A percentile compares a stretch with the other conserved stretches of the same genome.
Evolutionary conservation across 64 coral and sea anemone genomes (phyloP).

Genomic region (Orbicella faveolata): DNA sequence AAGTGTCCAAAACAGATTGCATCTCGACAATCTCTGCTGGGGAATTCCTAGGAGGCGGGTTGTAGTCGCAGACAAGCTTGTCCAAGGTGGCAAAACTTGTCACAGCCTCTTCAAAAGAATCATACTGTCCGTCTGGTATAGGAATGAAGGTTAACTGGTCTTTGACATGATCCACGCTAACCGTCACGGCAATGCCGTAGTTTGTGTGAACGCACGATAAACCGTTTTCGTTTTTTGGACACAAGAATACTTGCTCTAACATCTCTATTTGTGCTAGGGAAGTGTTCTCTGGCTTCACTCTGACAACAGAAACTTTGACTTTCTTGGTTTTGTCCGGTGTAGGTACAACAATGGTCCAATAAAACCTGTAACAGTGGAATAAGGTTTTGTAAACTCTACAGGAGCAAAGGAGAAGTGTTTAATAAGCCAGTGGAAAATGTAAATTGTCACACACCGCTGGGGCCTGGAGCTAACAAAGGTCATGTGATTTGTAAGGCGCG

Average conservation of each 20-base stretch:
- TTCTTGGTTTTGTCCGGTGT: slow-evolving; percentile 26
- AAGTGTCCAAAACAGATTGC: neutral
- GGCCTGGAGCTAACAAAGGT: too few relatives aligned
- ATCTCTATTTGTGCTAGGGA: slow-evolving; percentile 47
- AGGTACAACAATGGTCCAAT: slow-evolving; percentile 66
- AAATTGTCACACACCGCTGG: too few relatives aligned
- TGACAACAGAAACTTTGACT: slow-evolving; percentile 66
- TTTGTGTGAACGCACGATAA: slow-evolving; percentile 38
- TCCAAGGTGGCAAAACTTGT: slow-evolving; percentile 67
- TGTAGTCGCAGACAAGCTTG: slow-evolving; percentile 17
- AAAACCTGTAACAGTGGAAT: slow-evolving; percentile 42
- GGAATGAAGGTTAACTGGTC: slow-evolving; percentile 65
- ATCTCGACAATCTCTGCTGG: slow-evolving; percentile 13
- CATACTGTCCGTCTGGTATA: slow-evolving; percentile 59
- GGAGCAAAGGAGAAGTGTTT: too few relatives aligned
- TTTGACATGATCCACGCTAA: slow-evolving; percentile 34
- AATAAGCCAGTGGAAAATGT: too few relatives aligned
- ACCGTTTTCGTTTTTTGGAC: slow-evolving; percentile 32
- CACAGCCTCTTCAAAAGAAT: slow-evolving; percentile 27
- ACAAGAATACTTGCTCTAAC: slow-evolving; percentile 55
- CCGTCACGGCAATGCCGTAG: slow-evolving; percentile 42
- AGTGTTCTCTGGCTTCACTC: slow-evolving; percentile 11
- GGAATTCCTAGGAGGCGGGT: neutral
- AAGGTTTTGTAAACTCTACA: neutral
- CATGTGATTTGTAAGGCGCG: too few relatives aligned